A percentile compares a stretch with the other conserved stretches of the same genome.
These are phyloP conservation scores for Allobates femoralis DNA, from an alignment of 2,797 vertebrate species.

Conservation along the genomic window DNA sequence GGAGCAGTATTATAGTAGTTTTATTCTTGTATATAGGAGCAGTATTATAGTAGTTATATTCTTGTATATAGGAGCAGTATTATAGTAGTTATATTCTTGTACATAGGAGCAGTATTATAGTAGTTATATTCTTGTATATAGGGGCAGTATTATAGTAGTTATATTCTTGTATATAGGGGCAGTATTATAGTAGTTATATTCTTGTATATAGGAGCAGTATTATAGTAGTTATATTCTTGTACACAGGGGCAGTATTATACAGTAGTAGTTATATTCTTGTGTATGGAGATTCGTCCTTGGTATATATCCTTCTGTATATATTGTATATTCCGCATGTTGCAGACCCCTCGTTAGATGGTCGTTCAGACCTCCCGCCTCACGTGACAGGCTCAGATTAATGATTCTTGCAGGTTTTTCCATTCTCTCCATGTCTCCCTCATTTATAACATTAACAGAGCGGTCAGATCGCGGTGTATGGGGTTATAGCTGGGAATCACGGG, in stretches of 20 bases:
- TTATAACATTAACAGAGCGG: conserved; percentile 26
- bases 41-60: conserved; percentile 13
- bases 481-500: background rate
- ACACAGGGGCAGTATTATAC: too few species aligned
- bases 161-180: background rate
- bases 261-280: conserved; percentile 5
- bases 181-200: conserved; percentile 9
- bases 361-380: background rate
- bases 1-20: conserved; percentile 5
- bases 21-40: background rate
- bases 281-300: background rate
- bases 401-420: background rate
- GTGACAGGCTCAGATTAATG: conserved; percentile 46
- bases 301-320: background rate
- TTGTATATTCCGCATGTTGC: background rate
- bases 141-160: background rate
- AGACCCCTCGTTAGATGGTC: background rate
- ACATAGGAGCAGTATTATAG: conserved; percentile 14
- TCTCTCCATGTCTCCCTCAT: background rate
- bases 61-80: background rate
- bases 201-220: conserved; percentile 3
- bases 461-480: background rate
- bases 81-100: conserved; percentile 5
- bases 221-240: conserved; percentile 10
- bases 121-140: conserved; percentile 7